Percentiles rank a stretch among this genome's conserved stretches.
Conservation (phyloP, 2,888 invertebrate species). For the Brachypalpus laphriformis region DNA sequence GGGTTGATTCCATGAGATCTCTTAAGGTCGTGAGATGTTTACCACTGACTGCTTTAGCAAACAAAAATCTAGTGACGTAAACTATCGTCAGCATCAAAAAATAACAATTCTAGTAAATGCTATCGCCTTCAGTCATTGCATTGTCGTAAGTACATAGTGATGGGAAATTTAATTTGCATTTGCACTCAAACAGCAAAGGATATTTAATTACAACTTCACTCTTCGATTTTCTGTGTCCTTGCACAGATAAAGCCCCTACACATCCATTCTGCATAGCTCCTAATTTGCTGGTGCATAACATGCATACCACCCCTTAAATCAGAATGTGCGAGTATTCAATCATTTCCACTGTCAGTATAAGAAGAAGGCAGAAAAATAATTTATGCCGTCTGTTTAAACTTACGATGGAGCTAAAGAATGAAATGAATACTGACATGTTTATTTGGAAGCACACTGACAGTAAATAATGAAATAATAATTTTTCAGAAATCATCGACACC, state of each 20-base stretch:
- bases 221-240: not conserved
- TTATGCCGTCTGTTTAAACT: not conserved
- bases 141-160: not conserved
- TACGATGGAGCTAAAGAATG: not conserved
- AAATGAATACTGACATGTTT: not conserved
- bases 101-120: no score
- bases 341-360: no score
- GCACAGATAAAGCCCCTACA: not conserved
- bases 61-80: no score
- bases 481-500: no score
- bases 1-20: no score
- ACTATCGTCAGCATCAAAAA: no score
- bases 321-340: not conserved
- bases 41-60: no score
- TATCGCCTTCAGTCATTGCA: not conserved
- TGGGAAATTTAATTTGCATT: not conserved
- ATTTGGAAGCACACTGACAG: not conserved
- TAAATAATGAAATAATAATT: conserved; percentile 9
- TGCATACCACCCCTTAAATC: not conserved
- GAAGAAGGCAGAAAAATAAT: not conserved
- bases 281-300: not conserved
- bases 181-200: not conserved
- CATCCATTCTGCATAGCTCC: not conserved
- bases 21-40: no score
- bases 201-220: not conserved